These are phyloP conservation scores for Rhinoraja longicauda DNA, from an alignment of 2,797 vertebrate genomes.

Conservation along the genomic window DNA sequence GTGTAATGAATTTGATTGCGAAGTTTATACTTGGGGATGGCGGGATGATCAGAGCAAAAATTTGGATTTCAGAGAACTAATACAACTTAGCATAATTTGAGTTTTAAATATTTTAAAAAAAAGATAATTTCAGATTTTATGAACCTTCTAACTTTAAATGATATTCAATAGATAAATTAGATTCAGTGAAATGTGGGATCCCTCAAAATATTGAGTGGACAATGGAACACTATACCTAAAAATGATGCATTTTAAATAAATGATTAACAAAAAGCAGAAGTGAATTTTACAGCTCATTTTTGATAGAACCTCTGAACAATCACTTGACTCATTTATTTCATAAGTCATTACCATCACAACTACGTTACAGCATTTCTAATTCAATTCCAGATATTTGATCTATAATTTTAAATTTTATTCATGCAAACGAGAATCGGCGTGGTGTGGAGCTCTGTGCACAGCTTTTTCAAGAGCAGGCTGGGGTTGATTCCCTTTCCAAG, in stretches of 20 bases:
- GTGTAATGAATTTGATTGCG: conserved; percentile 22
- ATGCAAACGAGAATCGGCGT: neutral
- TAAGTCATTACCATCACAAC: neutral
- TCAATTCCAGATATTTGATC: conserved; percentile 2
- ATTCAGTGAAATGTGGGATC: neutral
- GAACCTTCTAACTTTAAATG: neutral
- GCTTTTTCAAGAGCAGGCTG: neutral
- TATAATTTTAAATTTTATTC: neutral
- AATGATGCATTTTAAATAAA: neutral
- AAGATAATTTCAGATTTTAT: neutral
- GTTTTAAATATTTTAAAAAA: neutral
- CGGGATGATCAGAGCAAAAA: neutral
- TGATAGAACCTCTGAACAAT: neutral
- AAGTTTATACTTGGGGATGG: neutral
- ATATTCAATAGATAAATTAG: neutral
- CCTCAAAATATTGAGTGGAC: neutral
- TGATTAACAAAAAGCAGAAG: neutral
- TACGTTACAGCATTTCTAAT: neutral
- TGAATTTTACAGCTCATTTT: conserved; percentile 1
- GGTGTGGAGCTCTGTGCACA: neutral
- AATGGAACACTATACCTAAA: neutral
- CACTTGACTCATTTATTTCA: neutral
- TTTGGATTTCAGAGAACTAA: neutral
- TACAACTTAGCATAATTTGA: neutral
- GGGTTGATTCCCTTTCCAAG: conserved; percentile 9